A percentile compares a stretch with the other conserved stretches of the same genome.
Conservation (phyloP, 2,113 vertebrate species). For the Sterna hirundo region DNA sequence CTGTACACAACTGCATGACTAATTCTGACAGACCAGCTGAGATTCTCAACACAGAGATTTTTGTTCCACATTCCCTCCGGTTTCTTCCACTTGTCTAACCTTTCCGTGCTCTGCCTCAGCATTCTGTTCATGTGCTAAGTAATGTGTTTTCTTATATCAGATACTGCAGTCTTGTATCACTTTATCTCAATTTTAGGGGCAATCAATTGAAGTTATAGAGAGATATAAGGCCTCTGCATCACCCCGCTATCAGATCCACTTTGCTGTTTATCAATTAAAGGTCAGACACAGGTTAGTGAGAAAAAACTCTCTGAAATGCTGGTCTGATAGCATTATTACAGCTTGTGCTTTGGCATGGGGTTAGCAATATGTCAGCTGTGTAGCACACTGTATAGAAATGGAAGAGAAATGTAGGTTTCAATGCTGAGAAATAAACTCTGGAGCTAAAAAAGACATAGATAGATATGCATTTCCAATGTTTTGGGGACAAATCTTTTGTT, state of each 20-base stretch:
- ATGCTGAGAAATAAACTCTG: neutral
- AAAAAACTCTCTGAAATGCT: constrained; percentile 26
- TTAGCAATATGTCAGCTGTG: constrained; percentile 12
- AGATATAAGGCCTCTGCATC: constrained; percentile 43
- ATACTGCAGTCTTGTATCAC: constrained; percentile 23
- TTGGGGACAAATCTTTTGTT: neutral
- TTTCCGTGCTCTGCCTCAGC: neutral
- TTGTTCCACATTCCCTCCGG: neutral
- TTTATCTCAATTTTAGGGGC: constrained; percentile 58
- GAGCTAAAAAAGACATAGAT: neutral
- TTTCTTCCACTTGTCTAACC: neutral
- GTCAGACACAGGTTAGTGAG: constrained; percentile 55
- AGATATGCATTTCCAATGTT: neutral
- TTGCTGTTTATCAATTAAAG: constrained; percentile 59
- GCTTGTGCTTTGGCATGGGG: constrained; percentile 1
- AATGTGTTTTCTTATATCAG: constrained; percentile 50
- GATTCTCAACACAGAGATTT: neutral
- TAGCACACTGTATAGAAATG: neutral
- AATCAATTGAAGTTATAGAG: constrained; percentile 54
- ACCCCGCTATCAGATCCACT: constrained; percentile 29
- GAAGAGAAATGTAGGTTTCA: neutral
- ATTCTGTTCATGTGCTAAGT: constrained; percentile 28
- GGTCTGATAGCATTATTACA: constrained; percentile 35
- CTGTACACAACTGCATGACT: neutral
- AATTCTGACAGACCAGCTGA: neutral